Percentiles rank a stretch among this genome's conserved stretches.
Evolutionary conservation across 2,113 vertebrate species (phyloP).

Genomic region (rabbit (Oryctolagus cuniculus)): mOryCun1.1 NC_091442.1:14103001-14103500

Average conservation of each 20-base stretch:
- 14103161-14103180: slow-evolving; percentile 87
- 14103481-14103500: too few species aligned
- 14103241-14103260: slow-evolving; percentile 87
- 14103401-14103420: slow-evolving; percentile 92
- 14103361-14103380: slow-evolving; percentile 93
- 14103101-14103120: slow-evolving; percentile 58
- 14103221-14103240: slow-evolving; percentile 72
- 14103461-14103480: not conserved
- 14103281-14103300: slow-evolving; percentile 96
- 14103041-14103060: slow-evolving; percentile 79
- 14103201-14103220: slow-evolving; percentile 62
- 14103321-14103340: slow-evolving; percentile 97
- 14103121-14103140: slow-evolving; percentile 67
- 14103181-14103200: slow-evolving; percentile 77
- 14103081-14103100: slow-evolving; percentile 57
- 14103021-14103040: slow-evolving; percentile 74
- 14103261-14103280: slow-evolving; percentile 96
- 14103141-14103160: slow-evolving; percentile 85
- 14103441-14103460: not conserved
- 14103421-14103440: not conserved
- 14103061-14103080: slow-evolving; percentile 73
- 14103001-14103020: slow-evolving; percentile 72
- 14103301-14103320: slow-evolving; percentile 95
- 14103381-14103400: slow-evolving; percentile 93
- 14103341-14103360: slow-evolving; percentile 98